Base-by-base conservation (phyloP, 1,140 invertebrate species). In the Scaptomyza graminum region DNA sequence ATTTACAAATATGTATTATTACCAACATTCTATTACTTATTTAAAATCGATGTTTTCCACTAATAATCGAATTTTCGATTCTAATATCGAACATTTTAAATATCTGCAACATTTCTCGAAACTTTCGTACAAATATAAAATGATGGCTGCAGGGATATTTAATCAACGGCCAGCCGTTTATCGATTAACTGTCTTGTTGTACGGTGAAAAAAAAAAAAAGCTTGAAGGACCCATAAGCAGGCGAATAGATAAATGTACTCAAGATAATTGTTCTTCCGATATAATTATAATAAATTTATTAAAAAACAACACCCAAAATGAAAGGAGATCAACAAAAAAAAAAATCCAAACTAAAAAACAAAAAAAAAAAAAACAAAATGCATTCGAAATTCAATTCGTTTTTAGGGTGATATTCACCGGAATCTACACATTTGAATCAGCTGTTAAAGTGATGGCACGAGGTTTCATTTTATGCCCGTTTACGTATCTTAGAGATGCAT, bases 401-500 rank as follows among this genome's bases (percentile, higher is more conserved):
- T 92, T 90, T 92, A 99, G 98, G 96, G 97, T 99, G 94, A 96
- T 99, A 95, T 99, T 99, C 96, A 98, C 98, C 93, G 97, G 96
- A 93, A 99, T 99, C 95, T 99, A 99, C 95, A 98, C 97, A 93
- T 97, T 99, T 95, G 98, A 99, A 95, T 98, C 97, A 93, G 96
- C 97, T 93, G 96, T 99, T 93, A 99, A 99, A 96, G 96, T 99
- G 94, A 96, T 98, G 95, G 98, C 98, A 92, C 95, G 98, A 95
- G 98, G 98, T 94, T 99, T 99, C 95, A 98, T 99, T 94, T 95
- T 99, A 93, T 96, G 98, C 95, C 96, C 96, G 94, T 99, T 99
- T 95, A 99, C 98, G 94, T 99, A 99, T 96, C 97, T 99, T 95
- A 96, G 98, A 96, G 98, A 99, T 96, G 97, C 98, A 95, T 99